Evolutionary conservation across 2,113 vertebrate species (phyloP), one percentile per base, ranked within the genome.

Genomic region (Panthera uncia): DNA sequence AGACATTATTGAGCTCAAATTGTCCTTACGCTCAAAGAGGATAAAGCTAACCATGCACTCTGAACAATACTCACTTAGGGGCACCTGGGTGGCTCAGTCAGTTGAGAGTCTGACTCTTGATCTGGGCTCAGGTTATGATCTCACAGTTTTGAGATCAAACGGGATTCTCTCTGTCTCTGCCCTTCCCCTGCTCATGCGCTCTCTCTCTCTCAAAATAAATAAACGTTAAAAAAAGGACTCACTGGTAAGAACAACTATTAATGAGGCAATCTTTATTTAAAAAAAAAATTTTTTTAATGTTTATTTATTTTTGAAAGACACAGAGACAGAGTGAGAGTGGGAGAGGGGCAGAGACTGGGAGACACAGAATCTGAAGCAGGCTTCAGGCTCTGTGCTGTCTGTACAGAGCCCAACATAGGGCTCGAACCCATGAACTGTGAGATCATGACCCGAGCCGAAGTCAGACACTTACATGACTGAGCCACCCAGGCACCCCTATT

Each of bases 331-430:
- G 45, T 45, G 45, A 55, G 52, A 71, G 69, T 1, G 19, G 21
- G 57, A 61, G 57, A 23, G 69, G 69, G n/a, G 18, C n/a, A 69
- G 27, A 31, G 31, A 7, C 0, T 33, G 65, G 65, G 31, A 68
- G 31, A 68, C 25, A 5, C 27, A 68, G 31, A 68, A 65, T 31
- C 63, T 65, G 11, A 65, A 33, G 2, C 65, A 5, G 13, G 16
- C 65, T 33, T 8, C 45, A 45, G 45, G 45, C 45, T 9, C 65
- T 68, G 65, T 7, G 13, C 66, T 16, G 7, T 18, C 45, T 45
- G 66, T 7, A 1, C 4, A 4, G 7, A 73, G 36, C 19, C 4
- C 1, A 16, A 71, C 1, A 5, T 12, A 21, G 10, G 11, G 36
- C 21, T 73, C 2, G 19, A 73, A 23, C 69, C 12, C 19, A 25